A percentile compares a stretch with the other conserved stretches of the same genome.
Conservation (phyloP, 1,140 invertebrate genomes). For the Heliconius congener region DNA sequence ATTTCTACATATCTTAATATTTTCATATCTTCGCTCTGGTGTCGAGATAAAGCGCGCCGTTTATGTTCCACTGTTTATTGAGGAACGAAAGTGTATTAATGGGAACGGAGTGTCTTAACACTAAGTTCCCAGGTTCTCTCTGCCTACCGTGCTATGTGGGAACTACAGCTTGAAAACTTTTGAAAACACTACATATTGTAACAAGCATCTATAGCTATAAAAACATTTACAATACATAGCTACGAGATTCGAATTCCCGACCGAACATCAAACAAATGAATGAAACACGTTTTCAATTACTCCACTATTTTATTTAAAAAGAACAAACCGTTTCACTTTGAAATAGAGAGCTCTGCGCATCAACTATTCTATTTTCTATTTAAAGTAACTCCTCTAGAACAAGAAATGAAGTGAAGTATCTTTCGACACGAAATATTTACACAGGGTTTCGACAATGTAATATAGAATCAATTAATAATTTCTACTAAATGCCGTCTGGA, state of each 20-base stretch:
- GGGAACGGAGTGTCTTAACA: no score
- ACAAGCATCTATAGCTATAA: no score
- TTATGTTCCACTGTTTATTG: no score
- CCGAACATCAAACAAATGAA: not conserved
- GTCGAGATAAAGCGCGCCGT: no score
- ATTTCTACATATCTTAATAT: no score
- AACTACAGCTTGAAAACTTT: no score
- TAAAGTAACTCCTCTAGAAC: constrained; percentile 9
- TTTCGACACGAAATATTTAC: not conserved
- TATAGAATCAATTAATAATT: constrained; percentile 15
- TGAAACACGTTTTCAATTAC: constrained; percentile 3
- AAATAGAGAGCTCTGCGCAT: not conserved
- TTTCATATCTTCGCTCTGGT: no score
- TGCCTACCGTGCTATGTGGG: no score
- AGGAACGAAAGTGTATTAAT: no score
- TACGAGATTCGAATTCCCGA: not conserved
- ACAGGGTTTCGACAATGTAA: constrained; percentile 2
- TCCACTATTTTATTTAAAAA: not conserved
- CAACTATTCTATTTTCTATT: constrained; percentile 17
- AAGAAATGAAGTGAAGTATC: constrained; percentile 5
- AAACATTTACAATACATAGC: not conserved
- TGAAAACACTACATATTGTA: no score
- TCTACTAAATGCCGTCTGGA: not conserved
- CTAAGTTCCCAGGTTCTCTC: no score
- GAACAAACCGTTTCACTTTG: not conserved